These are phyloP conservation scores for Mustela nigripes DNA, from an alignment of 2,113 vertebrate species.

Conservation along the genomic window DNA sequence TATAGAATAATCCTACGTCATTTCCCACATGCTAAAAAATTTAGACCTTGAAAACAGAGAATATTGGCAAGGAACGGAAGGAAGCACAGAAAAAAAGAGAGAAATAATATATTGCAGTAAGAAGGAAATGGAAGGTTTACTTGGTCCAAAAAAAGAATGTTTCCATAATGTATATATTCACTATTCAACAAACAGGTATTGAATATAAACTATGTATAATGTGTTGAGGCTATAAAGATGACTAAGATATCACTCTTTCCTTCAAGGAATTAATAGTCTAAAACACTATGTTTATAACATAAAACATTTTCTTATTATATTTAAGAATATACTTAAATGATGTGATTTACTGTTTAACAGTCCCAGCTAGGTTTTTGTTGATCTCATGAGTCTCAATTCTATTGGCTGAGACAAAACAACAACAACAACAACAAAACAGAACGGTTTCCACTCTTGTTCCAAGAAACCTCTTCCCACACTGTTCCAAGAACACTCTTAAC, in stretches of 20 bases:
- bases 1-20: neutral
- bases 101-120: neutral
- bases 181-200: neutral
- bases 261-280: neutral
- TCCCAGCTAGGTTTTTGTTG: slow-evolving; percentile 19
- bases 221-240: neutral
- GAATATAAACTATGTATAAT: neutral
- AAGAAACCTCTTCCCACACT: too few relatives aligned
- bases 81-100: neutral
- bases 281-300: neutral
- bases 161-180: neutral
- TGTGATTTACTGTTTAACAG: slow-evolving; percentile 16
- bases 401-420: neutral
- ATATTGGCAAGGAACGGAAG: neutral
- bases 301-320: neutral
- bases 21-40: neutral
- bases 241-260: neutral
- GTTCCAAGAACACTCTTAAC: neutral
- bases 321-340: slow-evolving; percentile 35
- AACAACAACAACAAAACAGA: neutral
- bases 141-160: neutral
- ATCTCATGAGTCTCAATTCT: neutral
- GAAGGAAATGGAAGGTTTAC: neutral
- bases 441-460: neutral
- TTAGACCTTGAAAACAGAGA: neutral